These are phyloP conservation scores for Bettongia penicillata DNA, from an alignment of 2,113 vertebrate genomes.

Conservation along the genomic window DNA sequence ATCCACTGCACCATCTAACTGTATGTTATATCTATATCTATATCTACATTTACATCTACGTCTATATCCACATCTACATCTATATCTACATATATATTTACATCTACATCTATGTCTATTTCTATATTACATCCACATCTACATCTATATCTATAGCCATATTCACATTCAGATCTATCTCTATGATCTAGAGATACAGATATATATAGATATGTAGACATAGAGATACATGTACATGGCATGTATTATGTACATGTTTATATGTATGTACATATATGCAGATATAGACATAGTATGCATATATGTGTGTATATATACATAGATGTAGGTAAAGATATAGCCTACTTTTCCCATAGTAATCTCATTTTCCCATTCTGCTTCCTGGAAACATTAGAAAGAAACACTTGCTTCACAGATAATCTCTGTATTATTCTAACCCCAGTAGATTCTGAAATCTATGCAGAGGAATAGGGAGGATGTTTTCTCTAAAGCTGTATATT, in stretches of 20 bases:
- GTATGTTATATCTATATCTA: background rate
- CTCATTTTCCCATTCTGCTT: background rate
- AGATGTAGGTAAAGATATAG: background rate
- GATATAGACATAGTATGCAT: background rate
- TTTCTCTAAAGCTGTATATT: background rate
- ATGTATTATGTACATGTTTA: background rate
- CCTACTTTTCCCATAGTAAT: background rate
- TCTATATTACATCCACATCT: too few species aligned
- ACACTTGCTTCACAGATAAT: background rate
- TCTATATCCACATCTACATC: background rate
- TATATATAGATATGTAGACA: too few species aligned
- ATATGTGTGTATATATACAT: background rate
- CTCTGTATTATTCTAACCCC: background rate
- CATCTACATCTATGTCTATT: too few species aligned
- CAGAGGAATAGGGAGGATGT: too few species aligned
- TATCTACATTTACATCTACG: background rate
- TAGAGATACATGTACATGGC: too few species aligned
- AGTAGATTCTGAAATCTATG: background rate
- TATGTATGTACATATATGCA: background rate
- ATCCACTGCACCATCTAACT: background rate
- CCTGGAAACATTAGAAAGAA: background rate
- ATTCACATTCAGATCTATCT: too few species aligned
- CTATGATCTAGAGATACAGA: too few species aligned
- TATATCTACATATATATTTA: too few species aligned
- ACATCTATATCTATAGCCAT: too few species aligned